These are phyloP conservation scores for Rhinoptilus africanus DNA, from an alignment of 2,113 vertebrate genomes.

Conservation along the genomic window DNA sequence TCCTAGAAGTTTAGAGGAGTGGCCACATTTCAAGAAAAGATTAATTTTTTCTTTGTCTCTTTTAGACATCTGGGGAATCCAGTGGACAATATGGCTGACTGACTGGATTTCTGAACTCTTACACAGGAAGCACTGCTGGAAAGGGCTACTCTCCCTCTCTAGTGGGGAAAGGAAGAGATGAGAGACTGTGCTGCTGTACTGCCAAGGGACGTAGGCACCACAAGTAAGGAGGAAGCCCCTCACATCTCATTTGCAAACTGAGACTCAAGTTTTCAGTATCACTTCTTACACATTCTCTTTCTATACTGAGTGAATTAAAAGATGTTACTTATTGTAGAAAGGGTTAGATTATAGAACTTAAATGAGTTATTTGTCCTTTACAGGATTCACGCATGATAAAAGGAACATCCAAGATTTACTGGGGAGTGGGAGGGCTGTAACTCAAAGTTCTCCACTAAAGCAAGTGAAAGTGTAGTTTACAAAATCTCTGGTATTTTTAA, in stretches of 20 bases:
- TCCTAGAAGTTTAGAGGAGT: background rate
- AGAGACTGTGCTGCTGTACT: background rate
- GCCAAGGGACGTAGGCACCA: background rate
- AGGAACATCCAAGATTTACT: background rate
- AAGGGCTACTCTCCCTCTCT: background rate
- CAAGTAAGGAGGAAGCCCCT: background rate
- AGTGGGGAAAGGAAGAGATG: background rate
- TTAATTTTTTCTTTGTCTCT: background rate
- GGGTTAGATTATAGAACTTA: background rate
- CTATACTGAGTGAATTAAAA: background rate
- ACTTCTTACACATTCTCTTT: background rate
- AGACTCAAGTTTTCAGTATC: background rate
- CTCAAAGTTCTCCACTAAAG: background rate
- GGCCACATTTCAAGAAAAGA: background rate
- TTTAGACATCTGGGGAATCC: background rate
- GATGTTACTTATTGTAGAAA: background rate
- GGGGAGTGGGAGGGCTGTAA: rapidly evolving
- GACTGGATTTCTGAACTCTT: background rate
- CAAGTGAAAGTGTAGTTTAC: background rate
- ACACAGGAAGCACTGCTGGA: background rate
- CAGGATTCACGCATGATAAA: background rate
- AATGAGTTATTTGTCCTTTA: background rate
- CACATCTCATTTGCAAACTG: background rate
- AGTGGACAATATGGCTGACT: background rate
- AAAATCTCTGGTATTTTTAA: background rate